These are phyloP conservation scores for Somateria mollissima DNA, from an alignment of 2,797 vertebrate species.

Conservation along the genomic window DNA sequence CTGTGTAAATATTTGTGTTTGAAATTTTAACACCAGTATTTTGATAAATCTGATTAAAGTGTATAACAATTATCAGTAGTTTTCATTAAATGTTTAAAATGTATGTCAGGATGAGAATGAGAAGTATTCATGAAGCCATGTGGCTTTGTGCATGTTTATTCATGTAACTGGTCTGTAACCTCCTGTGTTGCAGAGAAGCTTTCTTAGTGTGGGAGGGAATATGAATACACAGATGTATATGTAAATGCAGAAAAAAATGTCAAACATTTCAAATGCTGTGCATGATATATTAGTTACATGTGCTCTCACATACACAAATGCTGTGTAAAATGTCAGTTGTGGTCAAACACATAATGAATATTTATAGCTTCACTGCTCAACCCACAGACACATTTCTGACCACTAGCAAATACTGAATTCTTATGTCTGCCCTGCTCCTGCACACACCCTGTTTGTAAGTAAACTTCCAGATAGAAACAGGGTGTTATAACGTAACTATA, in stretches of 20 bases:
- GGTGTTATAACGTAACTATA: not conserved
- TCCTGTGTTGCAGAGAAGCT: not conserved
- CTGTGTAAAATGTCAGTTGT: not conserved
- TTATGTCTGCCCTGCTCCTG: not conserved
- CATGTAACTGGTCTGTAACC: not conserved
- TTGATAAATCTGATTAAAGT: not conserved
- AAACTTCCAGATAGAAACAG: not conserved
- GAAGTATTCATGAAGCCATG: not conserved
- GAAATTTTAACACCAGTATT: not conserved
- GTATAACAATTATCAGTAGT: not conserved
- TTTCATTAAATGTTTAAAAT: not conserved
- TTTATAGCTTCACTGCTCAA: not conserved
- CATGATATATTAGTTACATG: not conserved
- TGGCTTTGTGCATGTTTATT: not conserved
- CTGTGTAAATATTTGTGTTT: not conserved
- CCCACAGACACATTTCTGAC: not conserved
- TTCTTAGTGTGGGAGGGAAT: not conserved
- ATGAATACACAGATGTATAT: not conserved
- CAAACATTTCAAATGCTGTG: not conserved
- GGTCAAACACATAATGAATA: not conserved
- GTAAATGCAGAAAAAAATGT: not conserved
- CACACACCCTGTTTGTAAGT: accelerated
- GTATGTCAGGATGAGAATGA: not conserved
- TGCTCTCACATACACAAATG: accelerated
- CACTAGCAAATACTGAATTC: accelerated